Conservation (phyloP, 2,797 vertebrate genomes). For the Aulostomus chinensis region DNA sequence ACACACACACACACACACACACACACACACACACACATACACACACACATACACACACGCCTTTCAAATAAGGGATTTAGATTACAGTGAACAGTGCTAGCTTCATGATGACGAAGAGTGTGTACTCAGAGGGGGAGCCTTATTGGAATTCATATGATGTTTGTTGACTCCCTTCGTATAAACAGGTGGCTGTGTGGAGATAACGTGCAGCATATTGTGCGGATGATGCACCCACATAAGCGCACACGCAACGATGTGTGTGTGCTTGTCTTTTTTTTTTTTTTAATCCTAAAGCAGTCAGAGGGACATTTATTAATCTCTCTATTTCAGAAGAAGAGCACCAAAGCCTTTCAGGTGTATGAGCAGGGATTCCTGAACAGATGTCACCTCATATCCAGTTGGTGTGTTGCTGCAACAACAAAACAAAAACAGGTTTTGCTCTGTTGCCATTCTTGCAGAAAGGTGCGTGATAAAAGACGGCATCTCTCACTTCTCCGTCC, state of each 20-base stretch:
- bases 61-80: slow-evolving; percentile 74
- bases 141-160: slow-evolving; percentile 75
- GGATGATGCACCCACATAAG: slow-evolving; percentile 21
- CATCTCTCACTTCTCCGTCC: slow-evolving; percentile 4
- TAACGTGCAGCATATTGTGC: slow-evolving; percentile 63
- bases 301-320: slow-evolving; percentile 69
- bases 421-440: slow-evolving; percentile 47
- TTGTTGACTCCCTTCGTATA: slow-evolving; percentile 73
- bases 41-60: slow-evolving; percentile 9
- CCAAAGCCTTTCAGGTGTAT: slow-evolving; percentile 57
- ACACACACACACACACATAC: slow-evolving; percentile 10
- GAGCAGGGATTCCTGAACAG: slow-evolving; percentile 62
- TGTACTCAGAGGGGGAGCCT: slow-evolving; percentile 62
- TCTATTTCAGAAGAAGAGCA: slow-evolving; percentile 58
- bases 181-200: slow-evolving; percentile 77
- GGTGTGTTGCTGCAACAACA: slow-evolving; percentile 32
- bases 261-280: slow-evolving; percentile 9
- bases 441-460: slow-evolving; percentile 28
- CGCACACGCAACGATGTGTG: slow-evolving; percentile 15
- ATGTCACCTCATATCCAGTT: slow-evolving; percentile 45
- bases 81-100: slow-evolving; percentile 65
- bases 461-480: slow-evolving; percentile 26
- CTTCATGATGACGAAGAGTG: slow-evolving; percentile 58
- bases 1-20: slow-evolving; percentile 24
- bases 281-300: slow-evolving; percentile 54